phyloP scores from a whole-genome alignment of 2,113 vertebrate genomes.

The Macaca fascicularis region T2T-MFA8v1.1 NC_088389.1:47117501-47118000 shows the following conservation, averaged over 20 bases:
- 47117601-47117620: conserved; percentile 75
- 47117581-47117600: conserved; percentile 74
- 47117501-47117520: conserved; percentile 61
- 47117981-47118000: not conserved
- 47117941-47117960: not conserved
- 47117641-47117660: conserved; percentile 60
- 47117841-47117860: not conserved
- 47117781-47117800: not conserved
- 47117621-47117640: conserved; percentile 69
- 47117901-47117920: not conserved
- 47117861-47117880: not conserved
- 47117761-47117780: not conserved
- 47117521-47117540: conserved; percentile 39
- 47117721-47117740: conserved; percentile 43
- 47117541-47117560: conserved; percentile 67
- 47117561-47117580: conserved; percentile 75
- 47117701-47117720: conserved; percentile 29
- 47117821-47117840: not conserved
- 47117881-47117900: not conserved
- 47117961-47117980: not conserved
- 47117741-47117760: not conserved
- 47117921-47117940: not conserved
- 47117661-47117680: conserved; percentile 64
- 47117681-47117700: conserved; percentile 58
- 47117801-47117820: not conserved